Evolutionary conservation across 1,140 invertebrate species (phyloP), one percentile per base, ranked within the genome.

Genomic region (Trigoniulus corallinus): DNA sequence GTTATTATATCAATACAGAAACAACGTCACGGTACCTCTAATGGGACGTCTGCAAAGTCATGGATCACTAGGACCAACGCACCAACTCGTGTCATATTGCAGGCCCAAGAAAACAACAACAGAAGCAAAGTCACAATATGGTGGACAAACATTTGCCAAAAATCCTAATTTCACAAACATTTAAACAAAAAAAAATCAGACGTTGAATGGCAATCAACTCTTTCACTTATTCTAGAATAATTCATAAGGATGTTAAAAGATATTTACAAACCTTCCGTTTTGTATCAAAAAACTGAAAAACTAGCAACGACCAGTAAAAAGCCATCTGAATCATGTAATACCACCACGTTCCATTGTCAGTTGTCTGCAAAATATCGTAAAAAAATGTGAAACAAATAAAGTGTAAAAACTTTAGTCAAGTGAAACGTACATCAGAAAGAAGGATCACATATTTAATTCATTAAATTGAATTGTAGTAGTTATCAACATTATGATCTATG

Each of bases 131-230:
- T 95, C 2, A 87, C 84, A 61, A 93, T 78, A 63, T 98, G 93
- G 70, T 97, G 94, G 44, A 94, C 74, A 64, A 96, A 92, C 92
- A 98, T 97, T 74, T 97, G 88, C 82, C 85, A 88, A 67, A 97
- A 97, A 70, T 98, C 94, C 72, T 93, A 55, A 18, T 46, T 47
- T 53, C 57, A 53, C 65, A 66, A 47, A n/a, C n/a, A n/a, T n/a
- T 67, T 62, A 61, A 62, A 56, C 25, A 55, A 54, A 43, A 24
- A 39, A 26, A 49, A 51, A 27, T 22, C 7, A 1, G 40, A 56
- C 48, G 29, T 37, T 41, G 29, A 43, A 27, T 2, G 2, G 2
- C 24, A 29, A 26, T n/a, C n/a, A n/a, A n/a, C n/a, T n/a, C n/a
- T n/a, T n/a, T n/a, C 18, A 41, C 3, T 22, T n/a, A 21, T 44